phyloP scores from a whole-genome alignment of 2,888 invertebrate genomes.

The Phoenoteleia sp. region DNA sequence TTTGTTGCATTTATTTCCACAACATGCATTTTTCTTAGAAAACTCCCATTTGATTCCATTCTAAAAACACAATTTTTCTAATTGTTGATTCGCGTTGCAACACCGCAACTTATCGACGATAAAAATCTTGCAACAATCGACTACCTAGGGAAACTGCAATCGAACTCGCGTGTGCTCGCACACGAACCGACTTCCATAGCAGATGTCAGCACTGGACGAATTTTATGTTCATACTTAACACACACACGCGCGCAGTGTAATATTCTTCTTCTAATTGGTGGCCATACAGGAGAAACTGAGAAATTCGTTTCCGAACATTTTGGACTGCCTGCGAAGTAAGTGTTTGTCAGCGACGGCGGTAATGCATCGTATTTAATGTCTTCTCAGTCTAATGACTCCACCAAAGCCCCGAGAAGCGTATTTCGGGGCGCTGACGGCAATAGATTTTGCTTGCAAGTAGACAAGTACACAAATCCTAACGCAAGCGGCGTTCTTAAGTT shows the following conservation, averaged over 20 bases:
- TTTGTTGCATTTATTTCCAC: no score
- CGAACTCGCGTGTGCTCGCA: no score
- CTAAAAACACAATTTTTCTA: no score
- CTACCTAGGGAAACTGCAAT: no score
- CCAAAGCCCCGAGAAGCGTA: conserved; percentile 64
- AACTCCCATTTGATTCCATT: no score
- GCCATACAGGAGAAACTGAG: neutral
- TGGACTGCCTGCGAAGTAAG: neutral
- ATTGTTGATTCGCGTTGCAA: no score
- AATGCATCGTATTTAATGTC: conserved; percentile 61
- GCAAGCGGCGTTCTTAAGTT: conserved; percentile 78
- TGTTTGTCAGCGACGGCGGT: conserved; percentile 1
- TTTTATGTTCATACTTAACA: neutral
- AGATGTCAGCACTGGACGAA: neutral
- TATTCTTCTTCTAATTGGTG: neutral
- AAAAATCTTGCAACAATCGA: no score
- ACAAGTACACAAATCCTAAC: conserved; percentile 53
- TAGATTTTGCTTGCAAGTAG: conserved; percentile 44
- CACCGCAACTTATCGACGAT: no score
- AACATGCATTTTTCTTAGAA: no score
- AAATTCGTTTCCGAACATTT: neutral
- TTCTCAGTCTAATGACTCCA: conserved; percentile 31
- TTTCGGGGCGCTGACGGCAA: conserved; percentile 70
- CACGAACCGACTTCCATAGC: no score
- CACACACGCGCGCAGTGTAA: neutral